phyloP scores from a whole-genome alignment of 2,113 vertebrate species.

The Dendropsophus ebraccatus region DNA sequence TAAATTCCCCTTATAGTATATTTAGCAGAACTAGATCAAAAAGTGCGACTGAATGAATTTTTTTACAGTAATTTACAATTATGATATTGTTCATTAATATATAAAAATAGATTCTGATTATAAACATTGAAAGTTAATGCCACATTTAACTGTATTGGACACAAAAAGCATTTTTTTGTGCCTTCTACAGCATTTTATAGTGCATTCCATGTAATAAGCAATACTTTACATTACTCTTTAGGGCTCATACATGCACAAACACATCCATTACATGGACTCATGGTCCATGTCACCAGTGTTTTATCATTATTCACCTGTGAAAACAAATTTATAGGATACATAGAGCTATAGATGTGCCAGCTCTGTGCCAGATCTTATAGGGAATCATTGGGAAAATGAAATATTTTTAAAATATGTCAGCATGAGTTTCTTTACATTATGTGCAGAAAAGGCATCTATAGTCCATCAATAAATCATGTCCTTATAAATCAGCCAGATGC shows the following conservation, averaged over 20 bases:
- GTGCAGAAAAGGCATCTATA: not conserved
- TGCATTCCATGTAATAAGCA: not conserved
- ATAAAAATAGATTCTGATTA: constrained; percentile 1
- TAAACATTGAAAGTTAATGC: not conserved
- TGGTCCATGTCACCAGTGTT: not conserved
- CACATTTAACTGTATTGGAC: not conserved
- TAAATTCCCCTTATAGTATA: too few species aligned
- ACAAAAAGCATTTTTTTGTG: not conserved
- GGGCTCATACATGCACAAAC: not conserved
- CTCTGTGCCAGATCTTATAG: too few species aligned
- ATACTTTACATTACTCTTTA: not conserved
- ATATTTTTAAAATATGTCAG: too few species aligned
- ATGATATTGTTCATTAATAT: not conserved
- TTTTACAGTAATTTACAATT: not conserved
- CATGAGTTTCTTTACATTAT: not conserved
- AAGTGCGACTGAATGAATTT: not conserved
- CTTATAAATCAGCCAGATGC: not conserved
- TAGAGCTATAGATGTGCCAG: not conserved
- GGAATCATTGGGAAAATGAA: not conserved
- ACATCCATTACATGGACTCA: not conserved
- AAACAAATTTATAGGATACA: not conserved
- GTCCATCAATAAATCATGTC: not conserved
- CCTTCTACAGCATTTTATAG: not conserved
- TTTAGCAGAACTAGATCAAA: not conserved
- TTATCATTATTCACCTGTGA: not conserved